A percentile compares a stretch with the other conserved stretches of the same genome.
These are phyloP conservation scores for Palloptera scutellata DNA, from an alignment of 2,888 invertebrate species.

Conservation along the genomic window DNA sequence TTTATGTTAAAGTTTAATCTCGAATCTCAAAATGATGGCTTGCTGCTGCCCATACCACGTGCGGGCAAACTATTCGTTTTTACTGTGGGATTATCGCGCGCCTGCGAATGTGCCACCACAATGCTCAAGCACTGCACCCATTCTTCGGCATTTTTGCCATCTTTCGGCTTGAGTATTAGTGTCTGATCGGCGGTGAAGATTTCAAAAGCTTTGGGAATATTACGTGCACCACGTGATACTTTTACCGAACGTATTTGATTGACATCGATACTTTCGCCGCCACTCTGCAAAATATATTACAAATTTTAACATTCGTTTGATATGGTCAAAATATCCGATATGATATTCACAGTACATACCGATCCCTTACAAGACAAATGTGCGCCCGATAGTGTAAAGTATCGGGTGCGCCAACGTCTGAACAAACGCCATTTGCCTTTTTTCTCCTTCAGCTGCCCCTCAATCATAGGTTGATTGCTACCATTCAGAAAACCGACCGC, in stretches of 20 bases:
- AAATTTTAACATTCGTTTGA: background rate
- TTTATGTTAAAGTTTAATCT: background rate
- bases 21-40: constrained; percentile 56
- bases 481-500: constrained; percentile 83
- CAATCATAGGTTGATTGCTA: constrained; percentile 86
- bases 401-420: constrained; percentile 89
- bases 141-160: constrained; percentile 92
- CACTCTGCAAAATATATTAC: constrained; percentile 69
- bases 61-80: constrained; percentile 65
- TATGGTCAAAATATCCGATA: background rate
- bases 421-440: constrained; percentile 92
- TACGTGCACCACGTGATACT: constrained; percentile 87
- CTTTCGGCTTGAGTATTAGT: constrained; percentile 91
- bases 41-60: constrained; percentile 62
- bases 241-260: constrained; percentile 95
- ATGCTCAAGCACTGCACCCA: constrained; percentile 96
- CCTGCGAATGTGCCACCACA: constrained; percentile 80
- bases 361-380: constrained; percentile 87
- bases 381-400: constrained; percentile 92
- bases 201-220: constrained; percentile 95
- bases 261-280: constrained; percentile 86
- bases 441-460: constrained; percentile 90
- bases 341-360: constrained; percentile 65
- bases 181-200: constrained; percentile 95
- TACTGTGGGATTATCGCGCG: constrained; percentile 62